phyloP scores from a whole-genome alignment of 2,888 invertebrate genomes.

The Choreutis nemorana region DNA sequence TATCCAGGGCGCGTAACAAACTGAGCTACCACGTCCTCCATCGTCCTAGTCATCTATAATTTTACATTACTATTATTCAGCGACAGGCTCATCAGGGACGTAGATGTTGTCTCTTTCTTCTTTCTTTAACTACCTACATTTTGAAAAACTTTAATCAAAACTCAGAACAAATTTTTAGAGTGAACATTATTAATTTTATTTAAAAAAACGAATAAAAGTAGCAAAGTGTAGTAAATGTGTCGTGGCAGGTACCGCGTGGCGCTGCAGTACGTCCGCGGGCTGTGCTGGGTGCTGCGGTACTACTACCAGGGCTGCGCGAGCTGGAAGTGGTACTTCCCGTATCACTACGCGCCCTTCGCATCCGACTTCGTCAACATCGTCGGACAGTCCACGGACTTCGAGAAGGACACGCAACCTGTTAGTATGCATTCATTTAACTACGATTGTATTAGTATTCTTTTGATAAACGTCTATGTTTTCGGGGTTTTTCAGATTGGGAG shows the following conservation, averaged over 20 bases:
- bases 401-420: slow-evolving; percentile 87
- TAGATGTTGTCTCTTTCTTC: too few species aligned
- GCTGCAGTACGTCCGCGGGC: slow-evolving; percentile 91
- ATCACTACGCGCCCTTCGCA: slow-evolving; percentile 99
- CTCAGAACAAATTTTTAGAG: too few species aligned
- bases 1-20: too few species aligned
- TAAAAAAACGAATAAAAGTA: too few species aligned
- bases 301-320: slow-evolving; percentile 99
- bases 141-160: too few species aligned
- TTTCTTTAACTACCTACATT: too few species aligned
- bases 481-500: not conserved
- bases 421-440: slow-evolving; percentile 22
- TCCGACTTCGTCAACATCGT: slow-evolving; percentile 96
- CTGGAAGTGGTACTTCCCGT: slow-evolving; percentile 99
- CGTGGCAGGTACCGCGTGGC: slow-evolving; percentile 79
- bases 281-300: slow-evolving; percentile 98
- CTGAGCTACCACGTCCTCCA: too few species aligned
- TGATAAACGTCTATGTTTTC: slow-evolving; percentile 3
- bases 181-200: too few species aligned
- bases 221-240: not conserved
- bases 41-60: too few species aligned
- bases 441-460: not conserved
- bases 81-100: too few species aligned
- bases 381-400: slow-evolving; percentile 87
- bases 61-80: too few species aligned